Percentiles rank a stretch among this genome's conserved stretches.
These are phyloP conservation scores for Platalea minor DNA, from an alignment of 2,797 vertebrate species.

Conservation along the genomic window DNA sequence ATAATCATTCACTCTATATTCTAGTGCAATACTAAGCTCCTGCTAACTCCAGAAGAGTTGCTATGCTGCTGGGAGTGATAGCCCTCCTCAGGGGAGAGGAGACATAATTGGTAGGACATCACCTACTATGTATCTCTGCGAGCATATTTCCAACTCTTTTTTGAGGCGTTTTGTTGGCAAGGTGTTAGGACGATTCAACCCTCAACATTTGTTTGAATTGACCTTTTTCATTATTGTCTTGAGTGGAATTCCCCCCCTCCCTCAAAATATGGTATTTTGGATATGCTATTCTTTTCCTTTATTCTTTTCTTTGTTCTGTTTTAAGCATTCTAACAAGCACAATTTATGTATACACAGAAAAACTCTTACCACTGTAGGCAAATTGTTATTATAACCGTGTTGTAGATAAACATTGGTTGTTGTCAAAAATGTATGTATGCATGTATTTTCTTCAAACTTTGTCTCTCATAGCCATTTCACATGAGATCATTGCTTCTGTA, in stretches of 20 bases:
- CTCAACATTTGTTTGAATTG: neutral
- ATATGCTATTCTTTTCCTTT: neutral
- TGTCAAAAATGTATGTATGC: neutral
- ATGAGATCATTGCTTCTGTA: neutral
- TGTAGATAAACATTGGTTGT: neutral
- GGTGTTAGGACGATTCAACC: neutral
- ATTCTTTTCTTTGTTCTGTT: neutral
- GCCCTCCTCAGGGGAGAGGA: neutral
- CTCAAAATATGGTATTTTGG: neutral
- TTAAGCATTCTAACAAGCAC: neutral
- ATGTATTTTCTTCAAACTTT: neutral
- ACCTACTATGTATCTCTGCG: neutral
- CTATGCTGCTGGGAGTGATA: neutral
- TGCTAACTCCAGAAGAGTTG: neutral
- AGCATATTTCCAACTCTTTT: neutral
- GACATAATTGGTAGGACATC: neutral
- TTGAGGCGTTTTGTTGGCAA: neutral
- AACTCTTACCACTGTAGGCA: neutral
- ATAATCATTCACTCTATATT: neutral
- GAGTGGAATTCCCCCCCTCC: neutral
- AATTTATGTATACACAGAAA: neutral
- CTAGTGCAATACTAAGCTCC: neutral
- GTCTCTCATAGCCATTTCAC: neutral
- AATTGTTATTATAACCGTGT: neutral
- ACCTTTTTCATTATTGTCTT: neutral